Evolutionary conservation across 2,113 vertebrate genomes (phyloP).

Genomic region (Tympanuchus pallidicinctus): DNA sequence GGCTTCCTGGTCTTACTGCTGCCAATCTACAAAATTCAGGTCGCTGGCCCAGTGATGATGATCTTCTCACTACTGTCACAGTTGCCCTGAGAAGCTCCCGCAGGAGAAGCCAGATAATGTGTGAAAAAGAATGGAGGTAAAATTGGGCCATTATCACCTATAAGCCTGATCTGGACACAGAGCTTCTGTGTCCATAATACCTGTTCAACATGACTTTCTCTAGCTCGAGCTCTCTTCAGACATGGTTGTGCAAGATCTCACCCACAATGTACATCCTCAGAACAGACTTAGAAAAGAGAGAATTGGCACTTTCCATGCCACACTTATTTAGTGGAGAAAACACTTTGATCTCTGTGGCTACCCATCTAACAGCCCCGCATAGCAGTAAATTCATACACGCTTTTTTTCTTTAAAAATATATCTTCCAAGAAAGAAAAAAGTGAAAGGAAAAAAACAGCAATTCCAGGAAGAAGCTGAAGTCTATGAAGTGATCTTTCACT

Average conservation of each 20-base stretch:
- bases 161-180: neutral
- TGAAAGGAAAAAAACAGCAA: slow-evolving; percentile 45
- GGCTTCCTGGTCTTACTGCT: neutral
- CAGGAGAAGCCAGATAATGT: neutral
- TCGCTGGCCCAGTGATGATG: neutral
- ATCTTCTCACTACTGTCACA: neutral
- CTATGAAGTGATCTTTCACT: slow-evolving; percentile 43
- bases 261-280: neutral
- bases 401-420: neutral
- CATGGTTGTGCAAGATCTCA: neutral
- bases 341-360: slow-evolving; percentile 36
- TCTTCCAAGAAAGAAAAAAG: slow-evolving; percentile 9
- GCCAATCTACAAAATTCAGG: neutral
- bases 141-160: neutral
- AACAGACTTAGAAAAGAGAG: neutral
- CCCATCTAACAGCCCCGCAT: neutral
- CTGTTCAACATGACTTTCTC: neutral
- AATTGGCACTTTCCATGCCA: slow-evolving; percentile 13
- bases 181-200: neutral
- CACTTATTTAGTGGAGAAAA: slow-evolving; percentile 8
- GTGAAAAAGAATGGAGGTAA: neutral
- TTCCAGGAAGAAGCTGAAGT: slow-evolving; percentile 56
- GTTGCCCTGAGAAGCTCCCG: neutral
- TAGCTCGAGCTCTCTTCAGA: neutral
- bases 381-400: slow-evolving; percentile 16